phyloP scores from a whole-genome alignment of 1,140 invertebrate species.

The Leucophenga varia region DNA sequence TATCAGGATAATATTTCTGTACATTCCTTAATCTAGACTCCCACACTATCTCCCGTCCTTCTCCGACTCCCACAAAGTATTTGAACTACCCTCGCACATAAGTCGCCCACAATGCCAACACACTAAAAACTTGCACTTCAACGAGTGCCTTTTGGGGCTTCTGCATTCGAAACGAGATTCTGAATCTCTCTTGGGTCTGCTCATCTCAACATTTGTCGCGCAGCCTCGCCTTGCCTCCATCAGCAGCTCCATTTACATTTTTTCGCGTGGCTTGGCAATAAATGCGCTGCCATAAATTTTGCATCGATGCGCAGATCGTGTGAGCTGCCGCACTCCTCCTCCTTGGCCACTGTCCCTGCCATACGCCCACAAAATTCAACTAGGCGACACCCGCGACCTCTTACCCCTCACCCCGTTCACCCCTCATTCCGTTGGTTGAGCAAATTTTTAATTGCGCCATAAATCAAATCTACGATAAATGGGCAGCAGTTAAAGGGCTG shows the following conservation, averaged over 20 bases:
- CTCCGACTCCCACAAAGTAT: no score
- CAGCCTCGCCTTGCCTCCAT: constrained; percentile 7
- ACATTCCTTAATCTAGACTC: no score
- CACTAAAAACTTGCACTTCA: constrained; percentile 27
- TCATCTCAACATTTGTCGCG: constrained; percentile 1
- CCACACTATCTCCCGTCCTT: no score
- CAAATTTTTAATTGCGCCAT: constrained; percentile 48
- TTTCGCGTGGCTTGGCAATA: constrained; percentile 28
- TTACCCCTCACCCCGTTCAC: no score
- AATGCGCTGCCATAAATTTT: constrained; percentile 48
- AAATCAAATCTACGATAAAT: constrained; percentile 53
- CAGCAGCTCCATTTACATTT: constrained; percentile 39
- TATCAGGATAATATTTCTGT: no score
- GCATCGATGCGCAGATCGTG: constrained; percentile 31
- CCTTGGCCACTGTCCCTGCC: no score
- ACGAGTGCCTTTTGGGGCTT: constrained; percentile 25
- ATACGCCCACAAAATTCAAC: no score
- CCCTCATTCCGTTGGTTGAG: constrained; percentile 16
- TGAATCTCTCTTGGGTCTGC: constrained; percentile 1
- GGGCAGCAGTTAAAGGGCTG: constrained; percentile 49
- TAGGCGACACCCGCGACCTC: no score
- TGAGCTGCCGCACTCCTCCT: constrained; percentile 25
- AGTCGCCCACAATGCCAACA: constrained; percentile 8
- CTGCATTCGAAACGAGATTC: constrained; percentile 18
- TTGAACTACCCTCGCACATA: constrained; percentile 7